These are phyloP conservation scores for Alces alces DNA, from an alignment of 2,113 vertebrate genomes.

Conservation along the genomic window DNA sequence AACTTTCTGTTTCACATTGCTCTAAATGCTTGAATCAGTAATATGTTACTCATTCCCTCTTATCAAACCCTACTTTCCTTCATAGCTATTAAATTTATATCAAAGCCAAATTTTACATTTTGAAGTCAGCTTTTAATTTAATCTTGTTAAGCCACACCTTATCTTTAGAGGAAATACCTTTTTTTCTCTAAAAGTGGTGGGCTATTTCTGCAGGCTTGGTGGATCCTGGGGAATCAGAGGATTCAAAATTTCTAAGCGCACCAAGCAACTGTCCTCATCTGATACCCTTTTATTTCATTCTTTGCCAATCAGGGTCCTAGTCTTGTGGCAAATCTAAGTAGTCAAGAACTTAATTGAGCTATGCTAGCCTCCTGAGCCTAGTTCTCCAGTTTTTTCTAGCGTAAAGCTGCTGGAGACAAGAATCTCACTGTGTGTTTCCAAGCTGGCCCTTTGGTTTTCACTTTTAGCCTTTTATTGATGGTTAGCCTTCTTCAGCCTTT, in stretches of 20 bases:
- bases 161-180: not conserved
- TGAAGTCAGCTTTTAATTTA: slow-evolving; percentile 22
- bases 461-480: not conserved
- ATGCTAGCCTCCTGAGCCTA: not conserved
- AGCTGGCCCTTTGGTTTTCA: not conserved
- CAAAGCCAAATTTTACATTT: slow-evolving; percentile 34
- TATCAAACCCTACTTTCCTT: not conserved
- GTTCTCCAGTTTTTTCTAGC: not conserved
- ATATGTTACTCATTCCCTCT: not conserved
- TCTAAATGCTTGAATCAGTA: not conserved
- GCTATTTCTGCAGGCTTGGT: not conserved
- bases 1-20: not conserved
- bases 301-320: not conserved
- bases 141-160: not conserved
- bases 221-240: not conserved
- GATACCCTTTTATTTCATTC: not conserved
- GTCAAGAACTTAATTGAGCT: not conserved
- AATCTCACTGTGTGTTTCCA: not conserved
- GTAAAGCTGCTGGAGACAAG: not conserved
- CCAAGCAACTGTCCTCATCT: not conserved
- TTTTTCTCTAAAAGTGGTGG: not conserved
- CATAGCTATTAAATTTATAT: not conserved
- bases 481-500: not conserved
- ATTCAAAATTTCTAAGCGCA: not conserved
- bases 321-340: not conserved